phyloP scores from a whole-genome alignment of 1,140 invertebrate species.

The Drosophila lacertosa region DNA sequence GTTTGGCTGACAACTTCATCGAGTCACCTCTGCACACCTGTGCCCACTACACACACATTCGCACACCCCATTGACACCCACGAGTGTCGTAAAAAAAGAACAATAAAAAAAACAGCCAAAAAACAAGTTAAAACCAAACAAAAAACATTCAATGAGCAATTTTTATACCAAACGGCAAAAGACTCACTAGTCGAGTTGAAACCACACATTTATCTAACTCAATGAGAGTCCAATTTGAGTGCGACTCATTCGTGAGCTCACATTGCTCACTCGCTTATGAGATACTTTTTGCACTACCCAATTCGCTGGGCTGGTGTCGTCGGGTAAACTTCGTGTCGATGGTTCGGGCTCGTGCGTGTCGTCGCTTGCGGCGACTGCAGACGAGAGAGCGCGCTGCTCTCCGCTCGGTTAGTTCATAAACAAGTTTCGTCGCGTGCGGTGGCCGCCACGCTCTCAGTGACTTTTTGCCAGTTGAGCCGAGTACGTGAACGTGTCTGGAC shows the following conservation, averaged over 20 bases:
- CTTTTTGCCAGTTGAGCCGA: constrained; percentile 60
- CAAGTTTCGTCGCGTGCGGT: constrained; percentile 45
- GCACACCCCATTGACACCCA: constrained; percentile 31
- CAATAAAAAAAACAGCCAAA: neutral
- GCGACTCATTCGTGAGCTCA: constrained; percentile 16
- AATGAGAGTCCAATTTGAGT: constrained; percentile 69
- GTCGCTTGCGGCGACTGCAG: constrained; percentile 5
- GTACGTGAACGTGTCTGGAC: constrained; percentile 61
- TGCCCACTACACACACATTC: constrained; percentile 15
- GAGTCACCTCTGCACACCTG: constrained; percentile 49
- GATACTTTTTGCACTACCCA: constrained; percentile 54
- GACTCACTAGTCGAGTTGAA: constrained; percentile 52
- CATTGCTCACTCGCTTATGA: constrained; percentile 14
- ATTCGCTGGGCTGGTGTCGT: constrained; percentile 33
- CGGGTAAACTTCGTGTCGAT: constrained; percentile 3
- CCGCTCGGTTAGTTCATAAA: constrained; percentile 37
- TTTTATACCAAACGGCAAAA: no score
- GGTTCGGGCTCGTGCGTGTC: constrained; percentile 25
- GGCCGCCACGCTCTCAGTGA: constrained; percentile 44
- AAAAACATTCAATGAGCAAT: neutral
- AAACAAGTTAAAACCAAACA: neutral
- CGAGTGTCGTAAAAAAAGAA: constrained; percentile 12
- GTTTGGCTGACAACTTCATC: constrained; percentile 30
- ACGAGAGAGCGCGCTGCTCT: neutral
- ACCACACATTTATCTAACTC: constrained; percentile 61